Percentiles rank a stretch among this genome's conserved stretches.
phyloP scores from a whole-genome alignment of 1,140 invertebrate genomes.

The Papilio helenus region DNA sequence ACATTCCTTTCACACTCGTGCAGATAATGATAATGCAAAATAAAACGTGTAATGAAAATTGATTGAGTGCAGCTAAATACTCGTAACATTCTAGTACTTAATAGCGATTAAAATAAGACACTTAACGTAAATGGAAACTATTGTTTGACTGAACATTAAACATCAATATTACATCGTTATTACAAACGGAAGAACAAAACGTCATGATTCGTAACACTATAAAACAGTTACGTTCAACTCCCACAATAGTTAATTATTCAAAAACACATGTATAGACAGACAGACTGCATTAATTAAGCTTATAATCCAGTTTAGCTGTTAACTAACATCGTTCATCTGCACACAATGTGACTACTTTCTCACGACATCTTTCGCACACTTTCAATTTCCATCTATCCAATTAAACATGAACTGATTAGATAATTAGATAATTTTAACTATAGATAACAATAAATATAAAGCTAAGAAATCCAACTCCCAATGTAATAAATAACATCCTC shows the following conservation, averaged over 20 bases:
- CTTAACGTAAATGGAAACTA: neutral
- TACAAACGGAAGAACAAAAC: conserved; percentile 15
- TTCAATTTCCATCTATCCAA: conserved; percentile 16
- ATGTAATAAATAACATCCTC: no score
- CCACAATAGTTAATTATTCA: conserved; percentile 4
- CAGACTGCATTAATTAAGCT: conserved; percentile 7
- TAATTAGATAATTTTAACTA: conserved; percentile 8
- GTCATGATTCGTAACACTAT: conserved; percentile 6
- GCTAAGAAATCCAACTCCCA: no score
- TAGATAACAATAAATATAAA: neutral
- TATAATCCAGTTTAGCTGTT: conserved; percentile 9
- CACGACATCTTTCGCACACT: conserved; percentile 28
- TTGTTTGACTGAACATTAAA: no score
- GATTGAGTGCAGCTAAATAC: neutral
- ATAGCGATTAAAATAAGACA: neutral
- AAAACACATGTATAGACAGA: conserved; percentile 22
- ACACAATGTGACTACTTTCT: conserved; percentile 26
- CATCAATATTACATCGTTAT: neutral
- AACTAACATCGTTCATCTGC: conserved; percentile 27
- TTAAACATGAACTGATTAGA: conserved; percentile 16
- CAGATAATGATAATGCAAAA: neutral
- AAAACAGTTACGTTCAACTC: neutral
- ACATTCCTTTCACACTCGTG: conserved; percentile 2
- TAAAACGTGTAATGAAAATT: neutral
- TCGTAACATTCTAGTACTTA: neutral